Evolutionary conservation across 2,888 invertebrate species (phyloP), one percentile per base, ranked within the genome.

Genomic region (Conops quadrifasciatus): DNA sequence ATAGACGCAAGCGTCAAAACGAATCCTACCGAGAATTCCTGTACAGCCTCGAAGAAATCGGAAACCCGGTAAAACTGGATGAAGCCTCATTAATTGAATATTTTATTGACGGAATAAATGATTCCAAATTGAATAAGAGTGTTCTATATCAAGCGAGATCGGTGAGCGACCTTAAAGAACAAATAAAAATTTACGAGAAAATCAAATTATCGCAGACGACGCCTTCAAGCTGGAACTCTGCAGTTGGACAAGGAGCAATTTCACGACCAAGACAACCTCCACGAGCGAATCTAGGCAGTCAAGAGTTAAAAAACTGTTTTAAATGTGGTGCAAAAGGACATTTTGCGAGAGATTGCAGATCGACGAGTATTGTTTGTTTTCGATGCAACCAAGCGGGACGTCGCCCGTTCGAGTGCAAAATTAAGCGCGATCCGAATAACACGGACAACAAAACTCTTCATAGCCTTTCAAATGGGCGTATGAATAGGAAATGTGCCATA

Each of bases 181-280:
- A 71, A 16, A 45, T 72, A 16, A 49, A 43, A 11, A 49, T 70
- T 11, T 71, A 72, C 36, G 72, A 72, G n/a, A 70, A 67, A 49
- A 65, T 68, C 21, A 45, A 62, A 26, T 47, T 58, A 11, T 24
- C 67, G 9, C 13, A 9, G 16, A 24, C 43, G 16, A 45, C 62
- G 51, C 28, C 58, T 19, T 28, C 51, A 43, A 45, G 49, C 24
- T 49, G 56, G 15, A 68, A 16, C 28, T 1, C 51, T 1, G 49
- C 49, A 51, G 1, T 5, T 4, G 9, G 1, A 28, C 21, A 26
- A 1, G 26, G 7, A 15, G 7, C 13, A 19, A 36, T 15, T 59
- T 11, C 13, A 43, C 45, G 49, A 36, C 13, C 36, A 16, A 63
- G 13, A 3, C 19, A 28, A 19, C 19, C 30, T n/a, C 11, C 16